Conservation (phyloP, 2,113 vertebrate species). For the Mormyrus lacerda region DNA sequence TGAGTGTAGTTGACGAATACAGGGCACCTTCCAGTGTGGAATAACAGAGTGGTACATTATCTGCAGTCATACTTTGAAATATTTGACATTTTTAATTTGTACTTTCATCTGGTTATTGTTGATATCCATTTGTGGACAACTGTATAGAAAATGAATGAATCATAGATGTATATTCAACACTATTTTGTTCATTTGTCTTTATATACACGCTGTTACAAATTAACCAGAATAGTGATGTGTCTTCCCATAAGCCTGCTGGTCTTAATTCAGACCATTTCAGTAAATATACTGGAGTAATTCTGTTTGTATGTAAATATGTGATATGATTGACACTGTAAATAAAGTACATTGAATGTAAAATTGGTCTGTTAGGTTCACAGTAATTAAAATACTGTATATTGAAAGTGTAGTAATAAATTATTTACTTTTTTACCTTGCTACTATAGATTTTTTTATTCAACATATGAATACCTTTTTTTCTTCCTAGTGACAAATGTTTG, state of each 20-base stretch:
- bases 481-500: neutral
- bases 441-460: conserved; percentile 1
- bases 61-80: neutral
- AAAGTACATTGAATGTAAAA: conserved; percentile 9
- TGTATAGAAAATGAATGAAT: neutral
- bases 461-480: neutral
- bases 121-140: neutral
- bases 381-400: conserved; percentile 10
- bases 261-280: neutral
- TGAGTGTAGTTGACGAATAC: neutral
- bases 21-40: neutral
- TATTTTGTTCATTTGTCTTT: neutral
- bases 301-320: conserved; percentile 13
- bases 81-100: neutral
- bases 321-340: conserved; percentile 16
- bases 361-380: conserved; percentile 10
- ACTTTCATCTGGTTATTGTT: neutral
- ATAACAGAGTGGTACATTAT: neutral
- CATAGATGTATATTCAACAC: neutral
- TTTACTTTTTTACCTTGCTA: neutral
- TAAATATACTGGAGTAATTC: neutral
- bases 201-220: neutral
- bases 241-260: neutral
- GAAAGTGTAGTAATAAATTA: conserved; percentile 10
- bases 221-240: neutral